phyloP scores from a whole-genome alignment of 2,888 invertebrate genomes.

The Charanyca ferruginea region DNA sequence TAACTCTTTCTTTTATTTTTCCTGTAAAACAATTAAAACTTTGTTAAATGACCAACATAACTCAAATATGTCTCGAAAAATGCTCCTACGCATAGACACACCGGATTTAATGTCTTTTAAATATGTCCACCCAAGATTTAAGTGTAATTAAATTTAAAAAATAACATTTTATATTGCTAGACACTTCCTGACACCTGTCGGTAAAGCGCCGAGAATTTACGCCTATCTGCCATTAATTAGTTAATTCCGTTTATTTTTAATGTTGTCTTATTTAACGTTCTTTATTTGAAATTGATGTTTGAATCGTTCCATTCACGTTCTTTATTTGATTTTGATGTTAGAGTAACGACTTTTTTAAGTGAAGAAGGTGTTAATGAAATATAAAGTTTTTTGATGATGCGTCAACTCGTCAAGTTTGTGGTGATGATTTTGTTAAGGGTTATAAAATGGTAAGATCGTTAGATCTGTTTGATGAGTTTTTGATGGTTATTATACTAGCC shows the following conservation, averaged over 20 bases:
- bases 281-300: slow-evolving; percentile 66
- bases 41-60: slow-evolving; percentile 30
- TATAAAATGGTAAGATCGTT: slow-evolving; percentile 32
- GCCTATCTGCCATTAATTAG: slow-evolving; percentile 67
- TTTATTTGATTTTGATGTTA: slow-evolving; percentile 66
- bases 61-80: slow-evolving; percentile 49
- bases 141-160: slow-evolving; percentile 70
- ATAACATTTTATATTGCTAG: slow-evolving; percentile 53
- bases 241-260: slow-evolving; percentile 69
- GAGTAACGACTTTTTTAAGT: slow-evolving; percentile 53
- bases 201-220: slow-evolving; percentile 67
- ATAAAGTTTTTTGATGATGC: slow-evolving; percentile 27
- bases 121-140: slow-evolving; percentile 61
- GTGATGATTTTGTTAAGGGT: slow-evolving; percentile 30
- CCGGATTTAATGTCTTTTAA: slow-evolving; percentile 58
- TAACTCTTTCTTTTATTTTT: slow-evolving; percentile 40
- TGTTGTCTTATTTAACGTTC: slow-evolving; percentile 67
- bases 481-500: slow-evolving; percentile 3
- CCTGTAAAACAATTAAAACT: slow-evolving; percentile 29
- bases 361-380: slow-evolving; percentile 43
- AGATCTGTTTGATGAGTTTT: slow-evolving; percentile 20
- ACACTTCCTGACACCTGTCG: slow-evolving; percentile 72
- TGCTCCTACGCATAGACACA: slow-evolving; percentile 41
- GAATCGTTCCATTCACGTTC: slow-evolving; percentile 61
- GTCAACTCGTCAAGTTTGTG: slow-evolving; percentile 18